A percentile compares a stretch with the other conserved stretches of the same genome.
Evolutionary conservation across 2,888 invertebrate genomes (phyloP).

Genomic region (Plebejus argus): DNA sequence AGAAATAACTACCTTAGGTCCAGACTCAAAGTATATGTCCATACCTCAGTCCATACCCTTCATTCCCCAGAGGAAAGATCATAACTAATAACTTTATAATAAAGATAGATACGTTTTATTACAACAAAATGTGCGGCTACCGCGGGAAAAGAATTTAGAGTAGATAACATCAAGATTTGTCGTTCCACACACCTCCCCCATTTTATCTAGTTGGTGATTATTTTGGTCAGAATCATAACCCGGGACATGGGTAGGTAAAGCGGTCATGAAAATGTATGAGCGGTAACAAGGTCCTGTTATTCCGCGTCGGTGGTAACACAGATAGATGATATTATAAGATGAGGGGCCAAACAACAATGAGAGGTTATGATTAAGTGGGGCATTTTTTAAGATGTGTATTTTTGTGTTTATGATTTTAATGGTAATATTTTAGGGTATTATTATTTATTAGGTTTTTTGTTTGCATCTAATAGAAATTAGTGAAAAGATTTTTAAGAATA

Average conservation of each 20-base stretch:
- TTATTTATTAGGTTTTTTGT: no score
- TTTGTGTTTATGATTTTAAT: not conserved
- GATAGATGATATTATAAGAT: constrained; percentile 59
- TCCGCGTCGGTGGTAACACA: constrained; percentile 76
- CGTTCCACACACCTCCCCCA: not conserved
- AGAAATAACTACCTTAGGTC: no score
- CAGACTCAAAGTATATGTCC: no score
- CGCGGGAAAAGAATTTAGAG: no score
- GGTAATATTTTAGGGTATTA: no score
- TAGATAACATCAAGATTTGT: not conserved
- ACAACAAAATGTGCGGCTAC: no score
- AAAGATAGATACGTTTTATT: no score
- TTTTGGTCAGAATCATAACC: constrained; percentile 6
- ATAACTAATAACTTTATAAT: no score
- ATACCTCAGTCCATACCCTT: no score
- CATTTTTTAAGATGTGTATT: not conserved
- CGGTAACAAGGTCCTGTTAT: constrained; percentile 76
- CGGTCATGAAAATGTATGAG: constrained; percentile 79
- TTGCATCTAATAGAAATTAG: no score
- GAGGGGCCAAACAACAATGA: constrained; percentile 10
- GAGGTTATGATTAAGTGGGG: constrained; percentile 16
- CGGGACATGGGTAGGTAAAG: constrained; percentile 74
- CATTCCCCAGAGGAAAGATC: no score
- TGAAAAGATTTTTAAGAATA: no score
- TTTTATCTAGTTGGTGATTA: constrained; percentile 8